Evolutionary conservation across 2,113 vertebrate genomes (phyloP), one percentile per base, ranked within the genome.

Genomic region (Nycticebus coucang): DNA sequence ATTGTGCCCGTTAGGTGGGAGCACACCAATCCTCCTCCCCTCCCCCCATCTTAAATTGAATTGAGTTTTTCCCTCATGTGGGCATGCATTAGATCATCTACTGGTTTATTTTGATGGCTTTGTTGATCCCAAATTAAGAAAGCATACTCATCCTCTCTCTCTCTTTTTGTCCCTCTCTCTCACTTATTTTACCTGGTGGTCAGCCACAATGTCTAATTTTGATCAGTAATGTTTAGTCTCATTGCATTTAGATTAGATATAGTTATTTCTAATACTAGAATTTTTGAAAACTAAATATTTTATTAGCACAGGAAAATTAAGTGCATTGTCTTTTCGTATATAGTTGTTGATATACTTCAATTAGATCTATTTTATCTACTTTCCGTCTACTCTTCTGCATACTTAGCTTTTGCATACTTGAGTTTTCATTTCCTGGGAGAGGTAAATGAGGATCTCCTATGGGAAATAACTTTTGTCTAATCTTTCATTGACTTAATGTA

Each of bases 201-300:
- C 18, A 71, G 45, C 7, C 30, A 77, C 72, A 12, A 71, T 50
- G 95, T 62, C 10, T 37, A 50, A 72, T 89, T 91, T 84, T 87
- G 45, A 87, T 24, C 69, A 66, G 86, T 93, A 64, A 83, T 74
- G 79, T 83, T 77, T 78, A 28, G 35, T 72, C 91, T 91, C 30
- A 26, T 74, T 62, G 10, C 17, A 35, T 33, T 37, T 50, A 14
- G 9, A 35, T 55, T 62, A 83, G 26, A 83, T 55, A 64, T 0
- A 33, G 12, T 82, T 89, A 10, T 30, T 28, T n/a, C 7, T 45
- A 21, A 68, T 50, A 78, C 28, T 35, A 17, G 4, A 64, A 19
- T 93, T 50, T 50, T 62, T 26, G 7, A 62, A 62, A 62, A 62
- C 24, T 71, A 59, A 84, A 64, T 37, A 86, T 33, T 60, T 57